Evolutionary conservation across 2,797 vertebrate genomes (phyloP), one percentile per base, ranked within the genome.

Genomic region (Coccyzus lansbergi): DNA sequence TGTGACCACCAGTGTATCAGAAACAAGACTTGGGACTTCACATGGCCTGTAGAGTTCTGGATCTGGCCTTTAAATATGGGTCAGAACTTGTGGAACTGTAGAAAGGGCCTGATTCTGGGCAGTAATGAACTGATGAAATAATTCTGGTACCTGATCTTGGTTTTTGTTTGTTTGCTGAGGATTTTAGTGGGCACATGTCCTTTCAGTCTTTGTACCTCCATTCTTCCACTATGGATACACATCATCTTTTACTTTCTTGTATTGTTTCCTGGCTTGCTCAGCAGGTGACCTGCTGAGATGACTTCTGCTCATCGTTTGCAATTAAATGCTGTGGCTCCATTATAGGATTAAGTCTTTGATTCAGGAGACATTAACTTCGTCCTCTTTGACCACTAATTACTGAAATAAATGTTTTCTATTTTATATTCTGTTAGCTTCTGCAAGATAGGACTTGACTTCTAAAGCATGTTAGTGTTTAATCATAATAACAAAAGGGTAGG

Each of bases 401-500:
- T 48, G 69, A 85, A 86, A 85, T 83, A 87, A 87, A 59, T 87
- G 51, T 79, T 89, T 91, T 78, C 76, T 25, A 33, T 83, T 84
- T 83, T 76, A 79, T 72, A 53, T 58, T 79, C 56, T 68, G 17
- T 87, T 64, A 75, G 22, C 17, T 71, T 84, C 71, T 87, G 5
- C 91, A 81, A 85, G 93, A 92, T 63, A 58, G 12, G 33, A 7
- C 75, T 69, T 89, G 93, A 85, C 62, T 93, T 93, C 33, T 63
- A 33, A 67, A 2, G 5, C 17, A 7, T 76, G 20, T 65, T 88
- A 67, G 55, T 62, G 42, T 91, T 92, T 79, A 84, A 79, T 95
- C 24, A 21, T 94, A 48, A 87, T 68, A 7, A 48, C 62, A 29
- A 55, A 68, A 26, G 48, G 64, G 52, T 84, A 70, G 64, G 46